These are phyloP conservation scores for Vulpes vulpes DNA, from an alignment of 2,113 vertebrate genomes.

Conservation along the genomic window DNA sequence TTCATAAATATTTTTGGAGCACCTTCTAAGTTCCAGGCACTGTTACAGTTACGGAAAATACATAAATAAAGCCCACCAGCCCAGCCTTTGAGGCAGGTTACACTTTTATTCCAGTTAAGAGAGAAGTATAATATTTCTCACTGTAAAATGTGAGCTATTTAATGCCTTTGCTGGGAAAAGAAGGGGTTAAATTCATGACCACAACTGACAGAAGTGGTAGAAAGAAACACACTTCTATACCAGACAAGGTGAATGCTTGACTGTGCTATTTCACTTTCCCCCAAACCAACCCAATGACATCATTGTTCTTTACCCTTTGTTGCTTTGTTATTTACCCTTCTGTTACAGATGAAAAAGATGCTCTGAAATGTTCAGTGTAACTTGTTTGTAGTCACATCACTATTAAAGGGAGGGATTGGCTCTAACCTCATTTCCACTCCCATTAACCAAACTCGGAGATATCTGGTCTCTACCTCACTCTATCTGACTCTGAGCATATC, in stretches of 20 bases:
- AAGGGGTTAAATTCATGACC: not conserved
- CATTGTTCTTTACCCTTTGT: fast-evolving
- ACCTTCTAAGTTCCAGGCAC: not conserved
- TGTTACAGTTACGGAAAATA: not conserved
- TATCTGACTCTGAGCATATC: not conserved
- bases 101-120: not conserved
- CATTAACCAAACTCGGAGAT: not conserved
- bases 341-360: not conserved
- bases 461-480: not conserved
- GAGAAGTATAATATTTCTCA: not conserved
- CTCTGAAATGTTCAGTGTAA: not conserved
- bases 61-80: not conserved
- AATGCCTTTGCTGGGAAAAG: not conserved
- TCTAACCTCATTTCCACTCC: not conserved
- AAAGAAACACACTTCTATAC: not conserved
- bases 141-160: not conserved
- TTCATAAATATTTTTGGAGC: not conserved
- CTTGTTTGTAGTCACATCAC: not conserved
- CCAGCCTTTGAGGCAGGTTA: not conserved
- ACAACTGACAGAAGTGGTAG: not conserved
- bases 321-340: not conserved
- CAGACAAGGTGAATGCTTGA: not conserved
- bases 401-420: not conserved
- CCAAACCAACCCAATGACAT: not conserved
- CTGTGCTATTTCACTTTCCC: not conserved